Evolutionary conservation across 2,797 vertebrate genomes (phyloP).

Genomic region (Hylomyscus alleni): DNA sequence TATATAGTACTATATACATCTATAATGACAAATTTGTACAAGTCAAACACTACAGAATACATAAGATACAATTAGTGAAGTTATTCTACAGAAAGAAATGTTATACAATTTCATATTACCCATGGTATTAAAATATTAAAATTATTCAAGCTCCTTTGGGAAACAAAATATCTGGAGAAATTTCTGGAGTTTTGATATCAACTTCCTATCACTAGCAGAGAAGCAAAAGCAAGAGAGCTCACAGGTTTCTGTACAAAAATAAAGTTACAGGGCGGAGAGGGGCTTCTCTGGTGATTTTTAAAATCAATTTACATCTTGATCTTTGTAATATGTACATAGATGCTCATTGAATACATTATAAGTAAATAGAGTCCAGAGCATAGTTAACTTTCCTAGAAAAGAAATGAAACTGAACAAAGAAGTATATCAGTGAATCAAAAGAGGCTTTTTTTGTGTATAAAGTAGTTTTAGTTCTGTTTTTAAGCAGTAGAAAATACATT

Average conservation of each 20-base stretch:
- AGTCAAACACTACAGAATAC: slow-evolving; percentile 16
- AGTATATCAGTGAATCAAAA: slow-evolving; percentile 28
- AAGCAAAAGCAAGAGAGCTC: neutral
- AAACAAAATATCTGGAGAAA: slow-evolving; percentile 11
- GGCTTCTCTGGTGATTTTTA: neutral
- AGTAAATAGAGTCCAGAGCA: slow-evolving; percentile 11
- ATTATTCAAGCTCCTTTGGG: neutral
- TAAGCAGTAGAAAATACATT: slow-evolving; percentile 28
- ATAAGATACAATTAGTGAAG: neutral
- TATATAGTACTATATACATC: neutral
- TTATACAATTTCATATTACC: neutral
- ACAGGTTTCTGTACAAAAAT: neutral
- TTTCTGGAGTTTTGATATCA: slow-evolving; percentile 8
- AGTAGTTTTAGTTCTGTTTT: neutral
- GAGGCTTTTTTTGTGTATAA: slow-evolving; percentile 1
- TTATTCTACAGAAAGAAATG: neutral
- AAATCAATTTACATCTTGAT: slow-evolving; percentile 29
- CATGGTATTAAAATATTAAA: neutral
- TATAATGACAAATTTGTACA: neutral
- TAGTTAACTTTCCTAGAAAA: neutral
- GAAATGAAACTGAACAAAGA: neutral
- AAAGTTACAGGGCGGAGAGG: neutral
- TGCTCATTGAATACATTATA: neutral
- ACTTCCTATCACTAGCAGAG: neutral
- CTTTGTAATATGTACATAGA: neutral